Evolutionary conservation across 1,140 invertebrate genomes (phyloP).

Genomic region (Bathynomus jamesi): DNA sequence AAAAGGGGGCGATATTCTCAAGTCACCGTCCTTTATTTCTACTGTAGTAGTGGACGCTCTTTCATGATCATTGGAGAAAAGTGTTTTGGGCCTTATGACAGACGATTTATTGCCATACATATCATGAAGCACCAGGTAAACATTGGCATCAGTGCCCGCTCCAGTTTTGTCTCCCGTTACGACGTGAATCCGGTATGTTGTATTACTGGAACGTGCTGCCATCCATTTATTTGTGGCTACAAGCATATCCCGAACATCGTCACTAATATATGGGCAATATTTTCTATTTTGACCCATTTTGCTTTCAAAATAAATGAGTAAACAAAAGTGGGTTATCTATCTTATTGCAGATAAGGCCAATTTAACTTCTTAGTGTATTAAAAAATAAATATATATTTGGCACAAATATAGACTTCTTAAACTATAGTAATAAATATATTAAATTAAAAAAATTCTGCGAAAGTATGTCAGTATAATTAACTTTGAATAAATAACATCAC

Average conservation of each 20-base stretch:
- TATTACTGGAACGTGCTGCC: background rate
- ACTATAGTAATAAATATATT: no score
- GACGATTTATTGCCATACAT: background rate
- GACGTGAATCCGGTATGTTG: slow-evolving; percentile 2
- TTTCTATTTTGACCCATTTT: no score
- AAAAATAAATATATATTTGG: no score
- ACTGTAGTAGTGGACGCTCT: background rate
- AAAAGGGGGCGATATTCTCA: background rate
- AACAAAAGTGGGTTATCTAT: no score
- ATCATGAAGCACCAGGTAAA: background rate
- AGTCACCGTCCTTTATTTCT: background rate
- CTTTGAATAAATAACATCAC: no score
- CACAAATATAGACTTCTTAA: no score
- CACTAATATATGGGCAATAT: no score
- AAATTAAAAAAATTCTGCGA: no score
- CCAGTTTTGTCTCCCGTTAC: background rate
- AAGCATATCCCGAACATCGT: background rate
- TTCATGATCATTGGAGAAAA: background rate
- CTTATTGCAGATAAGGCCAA: no score
- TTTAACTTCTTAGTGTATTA: no score
- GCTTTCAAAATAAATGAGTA: no score
- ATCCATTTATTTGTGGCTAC: background rate
- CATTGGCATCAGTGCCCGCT: background rate
- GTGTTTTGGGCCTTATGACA: background rate
- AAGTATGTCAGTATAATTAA: no score